Base-by-base conservation (phyloP, 37 sponge, comb jelly and placozoan genomes). In the Chondrosia reniformis region DNA sequence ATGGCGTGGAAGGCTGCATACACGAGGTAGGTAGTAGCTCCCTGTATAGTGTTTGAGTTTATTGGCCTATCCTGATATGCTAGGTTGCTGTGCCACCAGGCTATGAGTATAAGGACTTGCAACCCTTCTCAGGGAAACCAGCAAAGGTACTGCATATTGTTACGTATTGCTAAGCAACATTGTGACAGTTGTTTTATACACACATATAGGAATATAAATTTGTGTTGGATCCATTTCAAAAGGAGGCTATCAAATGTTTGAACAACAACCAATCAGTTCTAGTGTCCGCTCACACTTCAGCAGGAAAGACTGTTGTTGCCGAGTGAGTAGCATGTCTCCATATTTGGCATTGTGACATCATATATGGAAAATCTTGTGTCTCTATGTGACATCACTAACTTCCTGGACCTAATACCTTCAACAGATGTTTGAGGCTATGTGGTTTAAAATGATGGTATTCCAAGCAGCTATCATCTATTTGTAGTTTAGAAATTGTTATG, bases 291-390 rank as follows among this genome's bases (percentile, higher is more conserved):
- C 95, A 94, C 82, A 97, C 98, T 17, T 97, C 98, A 28, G 98
- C 98, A 1, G 98, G 98, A 31, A 97, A 97, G 88, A 97, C 95
- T 2, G 98, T 86, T 2, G 98, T 97, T 28, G 98, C 98, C 31
- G 98, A 97, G 88, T 69, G 9, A 36, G 72, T 69, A 8, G 3
- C 25, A 2, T 4, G n/a, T n/a, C n/a, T n/a, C n/a, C n/a, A n/a
- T n/a, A n/a, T n/a, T n/a, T n/a, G n/a, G n/a, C n/a, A n/a, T n/a
- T n/a, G n/a, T n/a, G n/a, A n/a, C n/a, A n/a, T n/a, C n/a, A n/a
- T n/a, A n/a, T n/a, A n/a, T n/a, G n/a, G n/a, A n/a, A n/a, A n/a
- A n/a, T n/a, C n/a, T n/a, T n/a, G n/a, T n/a, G n/a, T n/a, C n/a
- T n/a, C n/a, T n/a, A n/a, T n/a, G n/a, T n/a, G n/a, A n/a, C n/a